Conservation (phyloP, 2,888 invertebrate genomes). For the Hedychridium roseum region DNA sequence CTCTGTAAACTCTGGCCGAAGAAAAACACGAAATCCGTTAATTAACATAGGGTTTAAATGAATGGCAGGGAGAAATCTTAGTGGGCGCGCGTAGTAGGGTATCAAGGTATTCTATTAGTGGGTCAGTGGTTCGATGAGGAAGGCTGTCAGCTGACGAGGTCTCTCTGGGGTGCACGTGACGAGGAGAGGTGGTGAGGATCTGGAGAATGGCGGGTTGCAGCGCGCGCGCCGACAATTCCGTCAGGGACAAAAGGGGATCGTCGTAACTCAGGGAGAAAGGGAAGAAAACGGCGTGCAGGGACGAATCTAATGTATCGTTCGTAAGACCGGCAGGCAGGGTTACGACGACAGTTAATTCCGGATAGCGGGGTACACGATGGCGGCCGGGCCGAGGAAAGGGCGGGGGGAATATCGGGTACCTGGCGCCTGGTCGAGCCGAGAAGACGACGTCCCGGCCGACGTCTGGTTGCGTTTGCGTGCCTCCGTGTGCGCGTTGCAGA, state of each 20-base stretch:
- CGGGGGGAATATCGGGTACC: constrained; percentile 2
- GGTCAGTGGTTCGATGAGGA: constrained; percentile 22
- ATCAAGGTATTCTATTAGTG: constrained; percentile 20
- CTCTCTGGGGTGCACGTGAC: not conserved
- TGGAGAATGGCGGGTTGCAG: not conserved
- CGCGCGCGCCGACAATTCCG: not conserved
- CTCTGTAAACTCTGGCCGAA: no score
- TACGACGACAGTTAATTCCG: no score
- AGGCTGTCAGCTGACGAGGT: constrained; percentile 14
- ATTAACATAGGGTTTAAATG: no score
- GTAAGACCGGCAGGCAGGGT: no score
- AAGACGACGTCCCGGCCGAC: constrained; percentile 6
- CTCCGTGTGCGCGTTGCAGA: constrained; percentile 6
- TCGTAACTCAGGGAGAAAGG: no score
- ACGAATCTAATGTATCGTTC: no score
- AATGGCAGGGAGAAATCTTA: no score
- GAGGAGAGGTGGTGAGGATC: not conserved
- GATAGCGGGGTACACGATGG: no score
- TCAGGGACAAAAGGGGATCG: constrained; percentile 22
- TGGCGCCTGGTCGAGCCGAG: not conserved
- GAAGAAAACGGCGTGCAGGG: no score
- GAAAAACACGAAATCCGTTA: no score
- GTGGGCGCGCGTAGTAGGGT: no score
- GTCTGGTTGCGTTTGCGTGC: constrained; percentile 28
- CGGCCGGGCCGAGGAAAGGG: constrained; percentile 14